These are phyloP conservation scores for Podarcis cretensis DNA, from an alignment of 2,113 vertebrate species.

Conservation along the genomic window DNA sequence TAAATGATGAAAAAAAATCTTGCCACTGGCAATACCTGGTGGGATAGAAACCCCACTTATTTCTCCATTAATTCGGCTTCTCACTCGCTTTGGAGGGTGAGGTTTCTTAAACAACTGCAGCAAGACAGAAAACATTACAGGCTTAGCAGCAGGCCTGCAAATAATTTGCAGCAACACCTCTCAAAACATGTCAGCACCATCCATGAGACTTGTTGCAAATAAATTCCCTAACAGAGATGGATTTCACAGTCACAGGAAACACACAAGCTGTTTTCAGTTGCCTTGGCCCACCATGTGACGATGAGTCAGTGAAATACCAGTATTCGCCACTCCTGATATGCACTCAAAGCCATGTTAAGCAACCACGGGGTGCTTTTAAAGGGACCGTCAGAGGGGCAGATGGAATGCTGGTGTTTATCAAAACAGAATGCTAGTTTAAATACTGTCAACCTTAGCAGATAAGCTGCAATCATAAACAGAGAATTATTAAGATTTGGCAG, in stretches of 20 bases:
- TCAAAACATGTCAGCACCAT: neutral
- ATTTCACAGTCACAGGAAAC: accelerated
- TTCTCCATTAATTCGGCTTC: constrained; percentile 90
- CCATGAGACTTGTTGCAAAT: neutral
- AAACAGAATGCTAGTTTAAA: neutral
- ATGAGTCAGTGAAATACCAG: neutral
- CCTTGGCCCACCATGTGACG: neutral
- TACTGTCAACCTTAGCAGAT: neutral
- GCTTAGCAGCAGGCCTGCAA: neutral
- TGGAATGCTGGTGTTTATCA: neutral
- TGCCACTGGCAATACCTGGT: constrained; percentile 84
- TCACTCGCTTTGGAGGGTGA: constrained; percentile 95
- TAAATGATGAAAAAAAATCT: constrained; percentile 98
- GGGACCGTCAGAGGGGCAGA: neutral
- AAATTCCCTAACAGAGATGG: neutral
- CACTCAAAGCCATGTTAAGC: neutral
- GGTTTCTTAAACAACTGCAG: constrained; percentile 96
- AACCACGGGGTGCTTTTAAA: accelerated
- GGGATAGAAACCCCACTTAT: constrained; percentile 76
- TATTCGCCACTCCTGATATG: neutral
- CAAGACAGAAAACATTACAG: neutral
- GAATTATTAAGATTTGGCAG: neutral
- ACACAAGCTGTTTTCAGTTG: neutral
- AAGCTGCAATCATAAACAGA: no score
- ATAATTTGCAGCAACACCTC: neutral